Evolutionary conservation across 2,888 invertebrate genomes (phyloP).

Genomic region (Pachliopta kotzebuea): DNA sequence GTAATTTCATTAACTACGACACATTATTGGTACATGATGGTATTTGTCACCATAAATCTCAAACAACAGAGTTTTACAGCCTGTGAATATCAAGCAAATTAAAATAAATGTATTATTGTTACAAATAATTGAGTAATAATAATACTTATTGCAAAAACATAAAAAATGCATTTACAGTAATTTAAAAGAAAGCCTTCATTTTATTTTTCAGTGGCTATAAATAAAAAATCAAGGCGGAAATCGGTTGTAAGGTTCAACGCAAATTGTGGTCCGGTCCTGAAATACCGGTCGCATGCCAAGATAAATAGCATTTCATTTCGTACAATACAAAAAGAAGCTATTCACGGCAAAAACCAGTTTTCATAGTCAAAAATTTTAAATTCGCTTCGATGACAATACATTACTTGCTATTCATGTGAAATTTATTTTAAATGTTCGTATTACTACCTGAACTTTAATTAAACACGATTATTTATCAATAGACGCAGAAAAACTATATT

Average conservation of each 20-base stretch:
- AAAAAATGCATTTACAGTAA: constrained; percentile 1
- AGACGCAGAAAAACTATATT: not conserved
- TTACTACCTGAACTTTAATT: not conserved
- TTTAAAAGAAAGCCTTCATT: constrained; percentile 14
- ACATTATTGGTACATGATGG: too few relatives aligned
- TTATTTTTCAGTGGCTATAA: constrained; percentile 17
- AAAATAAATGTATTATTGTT: not conserved
- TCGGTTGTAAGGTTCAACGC: constrained; percentile 12
- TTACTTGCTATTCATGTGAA: not conserved
- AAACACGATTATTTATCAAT: not conserved
- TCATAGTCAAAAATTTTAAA: constrained; percentile 3
- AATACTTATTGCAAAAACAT: too few relatives aligned
- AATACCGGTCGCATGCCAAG: constrained; percentile 27
- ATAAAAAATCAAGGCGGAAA: constrained; percentile 27
- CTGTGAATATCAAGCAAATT: not conserved
- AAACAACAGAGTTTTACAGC: too few relatives aligned
- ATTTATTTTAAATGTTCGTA: not conserved
- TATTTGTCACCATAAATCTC: too few relatives aligned
- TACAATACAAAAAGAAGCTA: constrained; percentile 20
- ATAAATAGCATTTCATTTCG: constrained; percentile 24
- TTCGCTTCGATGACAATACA: not conserved
- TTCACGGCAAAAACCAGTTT: constrained; percentile 19
- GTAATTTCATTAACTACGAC: too few relatives aligned
- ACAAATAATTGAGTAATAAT: too few relatives aligned
- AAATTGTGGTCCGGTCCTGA: constrained; percentile 26